A percentile compares a stretch with the other conserved stretches of the same genome.
Conservation (phyloP, 2,113 vertebrate species). For the Apteryx mantelli region DNA sequence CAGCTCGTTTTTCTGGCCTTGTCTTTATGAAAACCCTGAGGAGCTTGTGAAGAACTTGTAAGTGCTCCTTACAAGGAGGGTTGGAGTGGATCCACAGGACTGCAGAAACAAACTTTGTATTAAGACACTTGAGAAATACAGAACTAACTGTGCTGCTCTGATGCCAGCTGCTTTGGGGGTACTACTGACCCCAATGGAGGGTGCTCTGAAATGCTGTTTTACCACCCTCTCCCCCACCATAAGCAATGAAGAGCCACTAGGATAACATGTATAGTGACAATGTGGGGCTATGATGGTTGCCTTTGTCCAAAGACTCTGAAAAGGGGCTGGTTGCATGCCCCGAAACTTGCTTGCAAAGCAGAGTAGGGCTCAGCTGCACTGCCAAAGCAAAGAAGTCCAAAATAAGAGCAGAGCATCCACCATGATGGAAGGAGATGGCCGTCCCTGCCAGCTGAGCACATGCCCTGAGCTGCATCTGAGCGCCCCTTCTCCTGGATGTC, state of each 20-base stretch:
- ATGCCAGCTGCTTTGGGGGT: neutral
- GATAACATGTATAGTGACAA: fast-evolving
- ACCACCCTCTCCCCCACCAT: neutral
- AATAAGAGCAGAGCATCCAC: neutral
- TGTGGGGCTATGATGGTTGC: neutral
- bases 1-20: neutral
- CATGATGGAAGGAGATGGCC: neutral
- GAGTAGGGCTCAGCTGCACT: neutral
- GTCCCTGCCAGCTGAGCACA: neutral
- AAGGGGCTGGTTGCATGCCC: no score
- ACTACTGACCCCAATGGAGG: fast-evolving
- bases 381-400: neutral
- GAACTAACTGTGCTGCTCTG: neutral
- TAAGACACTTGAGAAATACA: neutral
- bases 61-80: neutral
- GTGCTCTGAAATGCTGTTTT: neutral
- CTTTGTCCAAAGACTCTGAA: neutral
- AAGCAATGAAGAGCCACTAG: fast-evolving
- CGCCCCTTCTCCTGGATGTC: fast-evolving
- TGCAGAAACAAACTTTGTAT: neutral
- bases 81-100: neutral
- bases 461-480: no score
- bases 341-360: neutral
- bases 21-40: neutral
- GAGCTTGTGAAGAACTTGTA: neutral